Evolutionary conservation across 1,140 invertebrate species (phyloP), one percentile per base, ranked within the genome.

Genomic region (Epicauta chinensis): DNA sequence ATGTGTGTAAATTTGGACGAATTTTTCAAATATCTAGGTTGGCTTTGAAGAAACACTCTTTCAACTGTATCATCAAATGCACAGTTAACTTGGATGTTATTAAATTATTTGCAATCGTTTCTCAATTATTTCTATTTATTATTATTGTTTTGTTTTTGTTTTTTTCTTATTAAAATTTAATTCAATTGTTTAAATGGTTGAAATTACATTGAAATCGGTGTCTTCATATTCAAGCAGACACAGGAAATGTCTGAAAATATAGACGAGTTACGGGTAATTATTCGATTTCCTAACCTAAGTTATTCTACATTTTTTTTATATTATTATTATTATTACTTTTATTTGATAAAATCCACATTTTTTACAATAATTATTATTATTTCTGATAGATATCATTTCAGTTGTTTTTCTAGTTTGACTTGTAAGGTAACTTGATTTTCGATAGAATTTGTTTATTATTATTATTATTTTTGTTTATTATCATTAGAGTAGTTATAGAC

Each of bases 221-320:
- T 40, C 31, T 30, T 39, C 36, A 49, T 38, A 49, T 38, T 49
- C 29, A 30, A 53, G 48, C 46, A 43, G 34, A 41, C 51, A 49
- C 40, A 53, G 67, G 67, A 67, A 55, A 69, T 69, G 67, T 69
- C 67, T 51, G 67, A 68, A 59, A 67, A 66, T 52, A 63, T 66
- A 47, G 65, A 67, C 56, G 67, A 67, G 15, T 59, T 69, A 41
- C 67, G 67, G 65, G 67, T 69, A 62, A 61, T 55, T 23, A 23
- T 23, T 23, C 7, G 55, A 31, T 53, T 1, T 17, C 10, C n/a
- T 36, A 12, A 36, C 23, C 23, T 23, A 23, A 2, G 7, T 7
- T 5, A 23, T 23, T 23, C 23, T 23, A 23, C 4, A 5, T 1
- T 23, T 23, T 5, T 23, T 7, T 23, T 7, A 5, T 7, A 7